Evolutionary conservation across 2,888 invertebrate species (phyloP), one percentile per base, ranked within the genome.

Genomic region (Auanema freiburgensis): DNA sequence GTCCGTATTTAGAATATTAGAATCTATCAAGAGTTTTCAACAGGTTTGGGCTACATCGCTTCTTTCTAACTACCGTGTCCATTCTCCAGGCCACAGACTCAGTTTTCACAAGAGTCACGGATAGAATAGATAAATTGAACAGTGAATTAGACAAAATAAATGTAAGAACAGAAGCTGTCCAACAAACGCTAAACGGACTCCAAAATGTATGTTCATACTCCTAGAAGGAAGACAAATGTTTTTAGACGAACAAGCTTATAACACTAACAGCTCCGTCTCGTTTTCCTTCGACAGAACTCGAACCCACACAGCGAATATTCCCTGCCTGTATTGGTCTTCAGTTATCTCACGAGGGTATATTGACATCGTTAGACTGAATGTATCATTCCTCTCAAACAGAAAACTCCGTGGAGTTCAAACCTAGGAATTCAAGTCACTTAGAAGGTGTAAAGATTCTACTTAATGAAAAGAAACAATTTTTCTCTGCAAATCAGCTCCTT

Each of bases 401-500:
- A 33, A 8, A 33, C 33, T 33, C 33, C 3, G 33, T 5, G 33
- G 52, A 59, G 6, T 25, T 12, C 23, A 54, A 16, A 14, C 40
- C 25, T 11, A 58, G 8, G 8, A 16, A 3, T 21, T 21, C 46
- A 5, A 46, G 16, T 6, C 46, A 6, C 3, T 16, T 18, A 6
- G 52, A 62, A 2, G 71, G 68, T 16, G 56, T 73, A 41, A 73
- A 71, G n/a, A 5, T 8, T 0, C 69, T 69, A 49, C 56, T 73
- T 14, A 59, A 69, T 3, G 59, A 66, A 18, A 43, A 64, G 24
- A 71, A 73, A 40, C 66, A 69, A 53, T 67, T 71, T 53, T 73
- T 59, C 24, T 53, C 67, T 5, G 53, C 69, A n/a, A 69, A 63
- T 43, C 49, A 59, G 18, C 63, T 66, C 1, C 18, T 63, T 8